Conservation (phyloP, 1,140 invertebrate species). For the Caenorhabditis elegans region DNA sequence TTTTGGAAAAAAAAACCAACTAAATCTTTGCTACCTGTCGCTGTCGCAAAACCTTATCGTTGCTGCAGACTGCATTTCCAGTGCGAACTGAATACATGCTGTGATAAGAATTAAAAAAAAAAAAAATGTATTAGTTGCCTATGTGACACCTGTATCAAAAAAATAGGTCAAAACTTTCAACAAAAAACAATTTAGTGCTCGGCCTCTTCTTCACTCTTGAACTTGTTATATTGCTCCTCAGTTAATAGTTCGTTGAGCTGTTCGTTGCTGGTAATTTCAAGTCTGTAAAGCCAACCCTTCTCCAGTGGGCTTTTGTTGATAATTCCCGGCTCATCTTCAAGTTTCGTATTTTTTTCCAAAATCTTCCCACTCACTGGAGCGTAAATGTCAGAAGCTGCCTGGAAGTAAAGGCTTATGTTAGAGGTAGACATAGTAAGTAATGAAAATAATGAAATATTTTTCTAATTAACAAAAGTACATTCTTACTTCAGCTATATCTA, state of each 20-base stretch:
- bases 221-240: conserved; percentile 81
- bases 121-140: no score
- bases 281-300: conserved; percentile 90
- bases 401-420: no score
- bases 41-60: no score
- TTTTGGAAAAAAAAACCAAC: neutral
- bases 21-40: neutral
- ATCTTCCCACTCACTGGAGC: conserved; percentile 85
- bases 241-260: conserved; percentile 82
- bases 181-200: neutral
- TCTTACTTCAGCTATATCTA: no score
- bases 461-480: no score
- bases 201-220: conserved; percentile 63
- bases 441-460: no score
- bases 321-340: conserved; percentile 81
- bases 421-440: neutral
- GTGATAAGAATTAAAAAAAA: no score
- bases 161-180: no score
- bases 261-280: conserved; percentile 76
- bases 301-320: conserved; percentile 89
- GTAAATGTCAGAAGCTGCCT: conserved; percentile 88
- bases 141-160: no score
- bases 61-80: no score
- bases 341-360: conserved; percentile 78
- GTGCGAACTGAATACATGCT: no score